Base-by-base conservation (phyloP, 1,140 invertebrate species). In the Drosophila persimilis region DNA sequence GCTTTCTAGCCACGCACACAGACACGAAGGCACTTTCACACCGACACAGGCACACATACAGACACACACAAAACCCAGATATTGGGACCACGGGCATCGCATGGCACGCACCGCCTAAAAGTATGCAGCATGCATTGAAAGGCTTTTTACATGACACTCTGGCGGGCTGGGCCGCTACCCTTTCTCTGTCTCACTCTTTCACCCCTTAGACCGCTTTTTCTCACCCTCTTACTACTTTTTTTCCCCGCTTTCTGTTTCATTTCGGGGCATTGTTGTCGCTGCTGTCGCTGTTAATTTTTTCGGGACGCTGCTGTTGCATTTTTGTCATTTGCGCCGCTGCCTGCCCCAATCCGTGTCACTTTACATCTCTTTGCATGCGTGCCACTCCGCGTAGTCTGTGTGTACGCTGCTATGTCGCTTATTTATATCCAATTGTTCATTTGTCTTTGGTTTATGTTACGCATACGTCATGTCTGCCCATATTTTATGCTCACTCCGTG, bases 351-450 rank as follows among this genome's bases (percentile, higher is more conserved):
- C 47, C 74, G 62, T 77, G 67, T 80, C 77, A 74, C 79, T 77
- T 80, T 51, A 44, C 64, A 56, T 48, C 45, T 29, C 56, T 41
- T 47, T 43, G 44, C 50, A 65, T 62, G 55, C 50, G 55, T 48
- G 65, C 69, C 72, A 76, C 62, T 73, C 66, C 59, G 54, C 47
- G 17, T 17, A 17, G 17, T 70, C 48, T 69, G 52, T 55, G 57
- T 64, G 48, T 26, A 56, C 46, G 67, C 45, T 55, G 47, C 65
- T 54, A 62, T 35, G 65, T 74, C 78, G 81, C 83, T 88, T 88
- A 88, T 88, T 88, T 88, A 88, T 88, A 88, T 79, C 83, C 83
- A 88, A 88, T 88, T 88, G 83, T 88, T 88, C 83, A 88, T 88
- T 88, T 88, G 83, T 79, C 83, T 88, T 88, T 88, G 83, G 83